Base-by-base conservation (phyloP, 2,797 vertebrate species). In the Poecile montanus region DNA sequence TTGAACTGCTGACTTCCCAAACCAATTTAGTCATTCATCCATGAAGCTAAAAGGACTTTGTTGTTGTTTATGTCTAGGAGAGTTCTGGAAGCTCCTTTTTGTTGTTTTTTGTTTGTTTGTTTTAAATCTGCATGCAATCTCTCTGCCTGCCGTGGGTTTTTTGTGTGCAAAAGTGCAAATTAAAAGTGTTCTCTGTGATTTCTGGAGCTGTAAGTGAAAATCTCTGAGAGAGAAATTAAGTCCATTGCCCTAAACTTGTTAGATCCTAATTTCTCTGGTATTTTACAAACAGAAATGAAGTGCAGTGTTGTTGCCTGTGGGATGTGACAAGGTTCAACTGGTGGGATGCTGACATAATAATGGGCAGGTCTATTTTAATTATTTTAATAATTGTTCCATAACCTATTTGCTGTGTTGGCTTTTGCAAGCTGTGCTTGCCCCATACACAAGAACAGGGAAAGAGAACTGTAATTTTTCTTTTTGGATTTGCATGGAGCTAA, bases 1-100 rank as follows among this genome's bases (percentile, higher is more conserved):
- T 63, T 76, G 58, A 89, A 78, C 76, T 78, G 44, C 58, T 77
- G 91, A 73, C 70, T 92, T 95, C 73, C 54, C 76, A 87, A 79
- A 82, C 45, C 74, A 83, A 72, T 89, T 87, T 89, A 93, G 67
- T 72, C 61, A 89, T 32, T 94, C 72, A 85, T 74, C 89, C 81
- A 42, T 93, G 89, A 88, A 87, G 72, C 68, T 60, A 16, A 93
- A 91, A 67, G 48, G 53, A 72, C 10, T 76, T 42, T 10, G 50
- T 30, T 78, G 54, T 44, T 12, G 18, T n/a, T 89, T 61, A 5
- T 44, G 50, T 45, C 58, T 70, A 7, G 23, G 13, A 88, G 50
- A 84, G n/a, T 11, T 73, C 15, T 58, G 71, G 79, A 66, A 86
- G 47, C 8, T 66, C 16, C 18, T 70, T 71, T 47, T 47, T 44